Conservation (phyloP, 2,888 invertebrate species). For the Rhorus exstirpatorius region DNA sequence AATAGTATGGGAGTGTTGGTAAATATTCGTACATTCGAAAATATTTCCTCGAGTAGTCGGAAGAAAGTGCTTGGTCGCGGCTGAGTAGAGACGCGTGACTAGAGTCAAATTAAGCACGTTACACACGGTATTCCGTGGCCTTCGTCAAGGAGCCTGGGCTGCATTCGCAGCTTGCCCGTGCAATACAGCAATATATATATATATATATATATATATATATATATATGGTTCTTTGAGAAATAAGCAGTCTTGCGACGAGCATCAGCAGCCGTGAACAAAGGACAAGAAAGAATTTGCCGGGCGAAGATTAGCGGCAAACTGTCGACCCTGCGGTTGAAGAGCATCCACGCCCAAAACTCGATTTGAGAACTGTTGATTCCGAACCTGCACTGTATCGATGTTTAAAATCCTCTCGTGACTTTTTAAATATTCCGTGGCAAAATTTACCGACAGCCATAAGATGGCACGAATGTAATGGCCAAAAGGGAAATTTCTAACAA, state of each 20-base stretch:
- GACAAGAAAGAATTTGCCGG: constrained; percentile 49
- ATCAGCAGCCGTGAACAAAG: constrained; percentile 48
- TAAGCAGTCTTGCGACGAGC: background rate
- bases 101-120: constrained; percentile 81
- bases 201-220: background rate
- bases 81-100: constrained; percentile 79
- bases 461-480: constrained; percentile 76
- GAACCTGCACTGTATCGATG: background rate
- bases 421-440: background rate
- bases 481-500: constrained; percentile 59
- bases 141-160: constrained; percentile 75
- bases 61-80: constrained; percentile 60
- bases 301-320: constrained; percentile 39
- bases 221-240: constrained; percentile 6
- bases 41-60: constrained; percentile 17
- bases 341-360: constrained; percentile 55
- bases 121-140: constrained; percentile 80
- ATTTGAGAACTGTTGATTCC: constrained; percentile 35
- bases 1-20: background rate
- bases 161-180: constrained; percentile 49
- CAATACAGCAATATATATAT: background rate
- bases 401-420: background rate
- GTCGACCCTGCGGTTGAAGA: constrained; percentile 70
- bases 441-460: constrained; percentile 68
- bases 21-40: too few relatives aligned